A percentile compares a stretch with the other conserved stretches of the same genome.
phyloP scores from a whole-genome alignment of 1,140 invertebrate species.

The Platorchestia sp. region DNA sequence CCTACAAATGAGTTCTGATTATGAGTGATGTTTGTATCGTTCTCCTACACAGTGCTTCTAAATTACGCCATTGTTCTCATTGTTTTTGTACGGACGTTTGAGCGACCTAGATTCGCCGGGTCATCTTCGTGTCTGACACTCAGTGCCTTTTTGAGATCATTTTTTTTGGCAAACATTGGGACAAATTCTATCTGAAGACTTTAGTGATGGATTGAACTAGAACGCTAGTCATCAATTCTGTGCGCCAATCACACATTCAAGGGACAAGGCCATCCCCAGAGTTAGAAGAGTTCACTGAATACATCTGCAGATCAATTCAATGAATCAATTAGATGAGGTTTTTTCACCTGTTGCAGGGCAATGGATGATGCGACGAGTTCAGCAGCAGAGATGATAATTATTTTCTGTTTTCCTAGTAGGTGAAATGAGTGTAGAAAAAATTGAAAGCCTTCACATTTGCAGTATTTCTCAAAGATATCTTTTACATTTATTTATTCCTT shows the following conservation, averaged over 20 bases:
- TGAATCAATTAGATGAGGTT: background rate
- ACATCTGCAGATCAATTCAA: background rate
- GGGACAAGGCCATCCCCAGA: background rate
- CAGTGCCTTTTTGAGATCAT: background rate
- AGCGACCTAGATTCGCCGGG: conserved; percentile 5
- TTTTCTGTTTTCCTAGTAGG: background rate
- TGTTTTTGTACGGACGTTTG: background rate
- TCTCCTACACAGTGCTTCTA: conserved; percentile 15
- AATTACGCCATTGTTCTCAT: conserved; percentile 46
- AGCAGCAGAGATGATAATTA: background rate
- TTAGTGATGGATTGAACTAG: background rate
- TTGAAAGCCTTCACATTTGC: background rate
- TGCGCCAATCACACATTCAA: background rate
- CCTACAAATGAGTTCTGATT: conserved; percentile 51
- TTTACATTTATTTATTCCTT: background rate
- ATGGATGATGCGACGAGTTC: background rate
- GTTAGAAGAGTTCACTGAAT: background rate
- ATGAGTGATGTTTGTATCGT: conserved; percentile 32
- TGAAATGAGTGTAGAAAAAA: background rate
- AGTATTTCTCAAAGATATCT: background rate
- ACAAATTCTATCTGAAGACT: background rate
- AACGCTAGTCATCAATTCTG: background rate
- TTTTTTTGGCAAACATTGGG: background rate
- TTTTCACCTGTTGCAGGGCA: background rate
- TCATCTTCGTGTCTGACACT: conserved; percentile 13